Evolutionary conservation across 2,113 vertebrate species (phyloP).

Genomic region (Corythornis cristatus): DNA sequence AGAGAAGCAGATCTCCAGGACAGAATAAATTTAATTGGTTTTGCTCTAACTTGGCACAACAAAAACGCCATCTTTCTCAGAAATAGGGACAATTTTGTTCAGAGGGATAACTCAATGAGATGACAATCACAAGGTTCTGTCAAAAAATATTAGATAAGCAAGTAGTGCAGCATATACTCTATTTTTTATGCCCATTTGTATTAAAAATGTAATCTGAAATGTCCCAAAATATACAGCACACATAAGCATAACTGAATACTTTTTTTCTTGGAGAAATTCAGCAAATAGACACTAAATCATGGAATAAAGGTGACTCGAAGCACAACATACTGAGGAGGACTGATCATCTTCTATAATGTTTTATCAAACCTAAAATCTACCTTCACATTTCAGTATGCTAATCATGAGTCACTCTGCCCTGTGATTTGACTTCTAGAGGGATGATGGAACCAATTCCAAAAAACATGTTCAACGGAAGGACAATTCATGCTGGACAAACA

Average conservation of each 20-base stretch:
- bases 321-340: background rate
- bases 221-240: background rate
- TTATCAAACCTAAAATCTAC: background rate
- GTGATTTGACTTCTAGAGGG: background rate
- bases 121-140: background rate
- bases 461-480: background rate
- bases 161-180: background rate
- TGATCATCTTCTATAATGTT: background rate
- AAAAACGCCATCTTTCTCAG: background rate
- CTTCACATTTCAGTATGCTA: background rate
- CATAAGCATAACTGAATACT: background rate
- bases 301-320: rapidly evolving
- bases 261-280: background rate
- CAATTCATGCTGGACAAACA: background rate
- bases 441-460: background rate
- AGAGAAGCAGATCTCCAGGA: background rate
- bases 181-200: background rate
- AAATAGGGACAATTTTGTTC: background rate
- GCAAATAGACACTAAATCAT: background rate
- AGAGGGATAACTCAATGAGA: background rate
- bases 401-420: background rate
- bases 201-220: background rate
- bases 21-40: background rate
- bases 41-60: background rate
- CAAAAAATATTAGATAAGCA: background rate